Conservation (phyloP, 2,113 vertebrate genomes). For the Coreoperca whiteheadi region DNA sequence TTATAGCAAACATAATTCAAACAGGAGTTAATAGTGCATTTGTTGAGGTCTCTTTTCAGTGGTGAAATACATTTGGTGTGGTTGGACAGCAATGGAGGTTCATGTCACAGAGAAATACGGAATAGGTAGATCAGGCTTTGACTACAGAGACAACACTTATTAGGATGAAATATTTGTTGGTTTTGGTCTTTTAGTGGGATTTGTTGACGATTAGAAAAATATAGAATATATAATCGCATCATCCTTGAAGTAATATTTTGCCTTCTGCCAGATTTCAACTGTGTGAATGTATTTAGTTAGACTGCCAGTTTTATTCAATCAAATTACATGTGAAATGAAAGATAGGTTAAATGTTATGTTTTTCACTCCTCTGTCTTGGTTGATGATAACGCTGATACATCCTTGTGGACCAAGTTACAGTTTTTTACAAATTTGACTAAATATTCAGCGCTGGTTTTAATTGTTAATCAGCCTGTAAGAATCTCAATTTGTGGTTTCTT, state of each 20-base stretch:
- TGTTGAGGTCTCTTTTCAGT: too few relatives aligned
- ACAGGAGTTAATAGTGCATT: too few relatives aligned
- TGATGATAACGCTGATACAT: not conserved
- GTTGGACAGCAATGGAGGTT: too few relatives aligned
- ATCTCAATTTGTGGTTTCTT: not conserved
- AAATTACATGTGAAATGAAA: not conserved
- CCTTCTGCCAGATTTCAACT: not conserved
- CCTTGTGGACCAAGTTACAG: not conserved
- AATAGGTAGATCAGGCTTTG: too few relatives aligned
- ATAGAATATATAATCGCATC: not conserved
- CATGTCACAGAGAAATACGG: too few relatives aligned
- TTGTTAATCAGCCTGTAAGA: not conserved
- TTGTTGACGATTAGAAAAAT: too few relatives aligned
- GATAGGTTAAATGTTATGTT: not conserved
- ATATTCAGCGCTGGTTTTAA: not conserved
- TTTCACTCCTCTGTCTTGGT: not conserved
- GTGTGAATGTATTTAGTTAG: not conserved
- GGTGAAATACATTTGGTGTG: too few relatives aligned
- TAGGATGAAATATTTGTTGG: too few relatives aligned
- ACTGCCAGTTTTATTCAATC: not conserved
- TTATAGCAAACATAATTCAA: too few relatives aligned
- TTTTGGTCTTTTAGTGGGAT: too few relatives aligned
- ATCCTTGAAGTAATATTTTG: not conserved
- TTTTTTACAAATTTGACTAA: not conserved
- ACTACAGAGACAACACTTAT: too few relatives aligned